Percentiles rank a stretch among this genome's conserved stretches.
phyloP scores from a whole-genome alignment of 2,888 invertebrate genomes.

The Ashinkailepas kermadecensis region DNA sequence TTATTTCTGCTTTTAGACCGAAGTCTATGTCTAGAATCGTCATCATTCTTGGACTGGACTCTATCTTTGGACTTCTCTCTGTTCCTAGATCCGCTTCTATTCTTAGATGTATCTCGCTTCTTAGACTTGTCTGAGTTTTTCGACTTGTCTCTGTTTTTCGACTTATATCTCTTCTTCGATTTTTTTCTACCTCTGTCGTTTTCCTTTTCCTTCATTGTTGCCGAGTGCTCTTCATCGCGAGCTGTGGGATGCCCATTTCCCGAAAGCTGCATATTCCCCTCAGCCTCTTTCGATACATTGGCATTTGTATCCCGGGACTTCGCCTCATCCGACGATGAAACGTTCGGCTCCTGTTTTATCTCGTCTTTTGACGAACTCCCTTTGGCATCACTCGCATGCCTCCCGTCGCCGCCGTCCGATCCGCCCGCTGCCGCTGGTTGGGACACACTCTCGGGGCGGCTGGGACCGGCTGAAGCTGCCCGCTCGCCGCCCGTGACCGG shows the following conservation, averaged over 20 bases:
- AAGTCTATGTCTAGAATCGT: too few species aligned
- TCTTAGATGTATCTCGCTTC: too few species aligned
- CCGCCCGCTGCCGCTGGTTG: not conserved
- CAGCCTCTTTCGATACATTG: conserved; percentile 1
- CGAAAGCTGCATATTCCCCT: not conserved
- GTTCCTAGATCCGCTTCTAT: too few species aligned
- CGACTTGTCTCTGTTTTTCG: conserved; percentile 5
- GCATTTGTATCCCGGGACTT: not conserved
- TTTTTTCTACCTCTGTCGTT: conserved; percentile 17
- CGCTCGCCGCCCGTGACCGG: too few species aligned
- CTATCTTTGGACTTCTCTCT: too few species aligned
- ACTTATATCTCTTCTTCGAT: conserved; percentile 26
- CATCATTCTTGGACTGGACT: too few species aligned
- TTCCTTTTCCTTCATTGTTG: conserved; percentile 3
- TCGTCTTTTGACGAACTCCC: too few species aligned
- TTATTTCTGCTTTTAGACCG: too few species aligned
- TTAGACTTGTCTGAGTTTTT: too few species aligned
- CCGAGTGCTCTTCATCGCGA: not conserved
- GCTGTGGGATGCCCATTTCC: conserved; percentile 23
- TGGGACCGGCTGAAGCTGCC: too few species aligned
- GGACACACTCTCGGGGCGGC: not conserved
- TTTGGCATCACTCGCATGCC: not conserved
- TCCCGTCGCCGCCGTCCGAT: not conserved
- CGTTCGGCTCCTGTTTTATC: too few species aligned
- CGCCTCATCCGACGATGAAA: not conserved